Conservation (phyloP, 2,888 invertebrate genomes). For the Melitaea athalia region DNA sequence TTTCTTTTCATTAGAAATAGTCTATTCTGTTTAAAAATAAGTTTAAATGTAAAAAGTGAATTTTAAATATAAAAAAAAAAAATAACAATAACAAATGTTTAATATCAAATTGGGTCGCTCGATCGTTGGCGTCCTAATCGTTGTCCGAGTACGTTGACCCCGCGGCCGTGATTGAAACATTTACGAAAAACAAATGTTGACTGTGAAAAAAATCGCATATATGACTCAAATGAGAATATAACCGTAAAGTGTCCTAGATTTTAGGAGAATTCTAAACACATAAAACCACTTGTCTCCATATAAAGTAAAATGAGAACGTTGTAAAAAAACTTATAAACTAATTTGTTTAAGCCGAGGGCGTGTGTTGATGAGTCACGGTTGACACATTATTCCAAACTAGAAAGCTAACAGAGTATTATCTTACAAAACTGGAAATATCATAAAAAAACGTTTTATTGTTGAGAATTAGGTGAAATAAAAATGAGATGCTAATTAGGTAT, state of each 20-base stretch:
- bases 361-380: constrained; percentile 59
- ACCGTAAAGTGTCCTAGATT: constrained; percentile 41
- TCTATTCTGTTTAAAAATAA: background rate
- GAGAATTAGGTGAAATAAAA: no score
- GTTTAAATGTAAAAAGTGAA: constrained; percentile 9
- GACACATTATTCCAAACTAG: constrained; percentile 47
- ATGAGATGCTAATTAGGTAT: no score
- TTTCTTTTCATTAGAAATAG: background rate
- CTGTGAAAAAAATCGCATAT: constrained; percentile 31
- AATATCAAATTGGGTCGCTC: constrained; percentile 29
- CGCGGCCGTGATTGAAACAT: constrained; percentile 24
- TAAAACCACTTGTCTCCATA: constrained; percentile 35
- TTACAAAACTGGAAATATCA: constrained; percentile 50
- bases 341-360: constrained; percentile 55
- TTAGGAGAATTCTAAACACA: constrained; percentile 29
- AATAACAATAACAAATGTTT: constrained; percentile 22
- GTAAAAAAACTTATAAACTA: constrained; percentile 41
- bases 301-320: constrained; percentile 33
- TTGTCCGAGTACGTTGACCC: constrained; percentile 25
- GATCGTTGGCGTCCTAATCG: constrained; percentile 28
- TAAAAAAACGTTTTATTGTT: constrained; percentile 7
- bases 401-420: constrained; percentile 50
- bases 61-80: constrained; percentile 15
- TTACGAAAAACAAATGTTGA: constrained; percentile 27
- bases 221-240: constrained; percentile 24